Evolutionary conservation across 2,797 vertebrate genomes (phyloP), one percentile per base, ranked within the genome.

Genomic region (Acipenser transmontanus): DNA sequence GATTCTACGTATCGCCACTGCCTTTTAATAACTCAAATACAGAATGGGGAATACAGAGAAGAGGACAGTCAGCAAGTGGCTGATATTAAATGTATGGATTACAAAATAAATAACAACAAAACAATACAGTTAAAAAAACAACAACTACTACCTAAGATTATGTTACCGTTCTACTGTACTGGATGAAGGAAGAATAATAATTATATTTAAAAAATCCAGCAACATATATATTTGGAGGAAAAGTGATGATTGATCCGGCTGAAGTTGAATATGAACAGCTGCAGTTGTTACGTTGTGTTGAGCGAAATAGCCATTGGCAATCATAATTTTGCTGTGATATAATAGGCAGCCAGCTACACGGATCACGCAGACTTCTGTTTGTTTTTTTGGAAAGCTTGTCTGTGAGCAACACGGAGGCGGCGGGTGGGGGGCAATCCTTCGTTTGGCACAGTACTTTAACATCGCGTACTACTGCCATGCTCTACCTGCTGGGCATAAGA

Each of bases 231-330:
- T 17, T 17, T 17, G 17, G 17, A 17, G 17, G 17, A 17, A 17
- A 17, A 71, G 72, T 70, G 62, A 62, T 65, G 13, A 69, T 74
- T 77, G 85, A 89, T 89, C 88, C 88, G 91, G 89, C 89, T 89
- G 87, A 90, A 88, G 84, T 77, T 77, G 86, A 80, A 61, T 69
- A 66, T 66, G 64, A 70, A 66, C 67, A 50, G 54, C 66, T 51
- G 62, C 71, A 70, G 68, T 61, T 67, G 59, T 67, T 69, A 62
- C 61, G 64, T 68, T 34, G 49, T 64, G 54, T 67, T 64, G 65
- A 49, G 64, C 52, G 62, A 67, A 49, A 66, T 70, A 72, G 65
- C 71, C 67, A 67, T 65, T 54, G 68, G 67, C 73, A 68, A 49
- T 67, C 51, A 69, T 66, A 61, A 67, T 52, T 66, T 68, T 69